Evolutionary conservation across 2,888 invertebrate species (phyloP), one percentile per base, ranked within the genome.

Genomic region (Melanotus villosus): DNA sequence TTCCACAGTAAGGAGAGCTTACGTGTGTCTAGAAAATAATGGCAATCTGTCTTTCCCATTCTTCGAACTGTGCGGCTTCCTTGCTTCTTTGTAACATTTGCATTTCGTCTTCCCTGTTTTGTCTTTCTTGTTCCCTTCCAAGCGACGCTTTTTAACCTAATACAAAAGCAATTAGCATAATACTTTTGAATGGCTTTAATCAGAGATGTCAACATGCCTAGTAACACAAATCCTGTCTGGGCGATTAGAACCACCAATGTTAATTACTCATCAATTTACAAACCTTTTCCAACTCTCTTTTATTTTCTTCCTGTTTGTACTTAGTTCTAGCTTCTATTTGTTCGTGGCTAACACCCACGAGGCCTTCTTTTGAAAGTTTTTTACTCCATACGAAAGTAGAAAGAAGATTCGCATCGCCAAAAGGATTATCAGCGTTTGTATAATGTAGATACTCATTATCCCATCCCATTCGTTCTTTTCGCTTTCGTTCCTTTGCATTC

Each of bases 381-480:
- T 99, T 99, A 18, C 89, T 89, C 99, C 99, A 99, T 0, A 98
- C 95, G 85, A 99, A 99, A 0, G 97, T 95, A 30, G 98, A 93
- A 3, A 98, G 89, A 36, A 99, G 88, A 78, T 97, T 96, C 0
- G 95, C 95, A 87, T 99, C 99, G 0, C 99, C 99, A 84, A 99
- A 99, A 0, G 99, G 99, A 86, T 99, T 99, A 84, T 99, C 98
- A 58, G 95, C 94, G 84, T 99, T 98, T 0, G 99, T 98, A 81
- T 99, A 99, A 80, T 97, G 96, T 71, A 97, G 90, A 82, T 97
- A 97, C 83, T 98, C 98, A 74, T 93, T 95, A 83, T 98, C 98
- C 98, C 97, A 98, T 4, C 98, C 98, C 97, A 98, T 97, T 73
- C 95, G 88, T 82, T 96, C 94, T 63, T 97, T 94, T 0, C 96